Percentiles rank a stretch among this genome's conserved stretches.
These are phyloP conservation scores for Nasonia longicornis DNA, from an alignment of 1,140 invertebrate genomes.

Conservation along the genomic window DNA sequence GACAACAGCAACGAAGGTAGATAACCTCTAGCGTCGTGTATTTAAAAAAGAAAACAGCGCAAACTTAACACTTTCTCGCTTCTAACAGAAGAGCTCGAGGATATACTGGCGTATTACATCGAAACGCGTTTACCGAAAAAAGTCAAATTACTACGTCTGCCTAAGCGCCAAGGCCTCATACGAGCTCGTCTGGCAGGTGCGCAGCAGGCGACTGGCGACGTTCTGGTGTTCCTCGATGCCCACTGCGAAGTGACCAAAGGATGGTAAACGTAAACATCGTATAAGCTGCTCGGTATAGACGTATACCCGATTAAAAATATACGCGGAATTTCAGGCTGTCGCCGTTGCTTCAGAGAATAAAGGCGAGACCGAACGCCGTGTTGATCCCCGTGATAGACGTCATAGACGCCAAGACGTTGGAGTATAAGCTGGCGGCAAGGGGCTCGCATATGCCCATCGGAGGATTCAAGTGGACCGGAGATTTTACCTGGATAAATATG, in stretches of 20 bases:
- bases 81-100: conserved; percentile 80
- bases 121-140: conserved; percentile 75
- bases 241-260: conserved; percentile 88
- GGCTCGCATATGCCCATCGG: conserved; percentile 77
- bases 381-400: conserved; percentile 94
- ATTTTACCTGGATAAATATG: conserved; percentile 91
- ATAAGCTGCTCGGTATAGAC: background rate
- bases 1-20: conserved; percentile 83
- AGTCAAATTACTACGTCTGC: conserved; percentile 82
- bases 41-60: too few relatives aligned
- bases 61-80: conserved; percentile 54
- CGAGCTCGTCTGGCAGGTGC: conserved; percentile 86
- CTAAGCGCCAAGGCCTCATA: conserved; percentile 85
- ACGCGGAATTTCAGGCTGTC: conserved; percentile 73
- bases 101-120: conserved; percentile 83
- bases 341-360: conserved; percentile 86
- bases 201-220: conserved; percentile 80
- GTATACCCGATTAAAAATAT: background rate
- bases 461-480: conserved; percentile 92
- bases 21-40: background rate
- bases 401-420: conserved; percentile 87
- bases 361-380: conserved; percentile 82
- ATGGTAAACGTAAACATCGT: conserved; percentile 71
- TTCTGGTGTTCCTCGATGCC: conserved; percentile 94
- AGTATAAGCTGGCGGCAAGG: conserved; percentile 72